Evolutionary conservation across 1,140 invertebrate species (phyloP).

Genomic region (Hyposmocoma kahamanoa): DNA sequence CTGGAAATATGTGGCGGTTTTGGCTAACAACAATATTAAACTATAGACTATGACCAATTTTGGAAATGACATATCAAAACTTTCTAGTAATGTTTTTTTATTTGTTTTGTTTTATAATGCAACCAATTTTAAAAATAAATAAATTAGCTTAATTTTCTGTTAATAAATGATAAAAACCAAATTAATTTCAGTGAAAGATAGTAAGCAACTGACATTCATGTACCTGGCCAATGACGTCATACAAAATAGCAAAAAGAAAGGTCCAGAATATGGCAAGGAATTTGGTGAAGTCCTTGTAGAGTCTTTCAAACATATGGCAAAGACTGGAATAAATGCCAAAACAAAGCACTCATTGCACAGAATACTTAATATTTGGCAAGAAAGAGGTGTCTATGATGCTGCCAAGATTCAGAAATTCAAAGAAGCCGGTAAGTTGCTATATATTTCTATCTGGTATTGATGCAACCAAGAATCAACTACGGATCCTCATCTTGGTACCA

Average conservation of each 20-base stretch:
- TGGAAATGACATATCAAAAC: no score
- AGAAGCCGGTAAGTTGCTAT: constrained; percentile 71
- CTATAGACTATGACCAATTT: no score
- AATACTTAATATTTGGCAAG: constrained; percentile 93
- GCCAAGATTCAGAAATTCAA: constrained; percentile 84
- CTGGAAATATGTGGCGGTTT: no score
- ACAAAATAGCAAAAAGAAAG: constrained; percentile 98
- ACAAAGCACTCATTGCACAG: constrained; percentile 85
- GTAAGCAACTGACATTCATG: constrained; percentile 93
- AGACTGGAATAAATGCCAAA: constrained; percentile 81
- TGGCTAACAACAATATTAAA: no score
- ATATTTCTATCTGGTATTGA: constrained; percentile 1
- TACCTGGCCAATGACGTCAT: constrained; percentile 99
- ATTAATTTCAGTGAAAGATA: constrained; percentile 86
- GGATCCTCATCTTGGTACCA: no score
- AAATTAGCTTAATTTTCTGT: background rate
- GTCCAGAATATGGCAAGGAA: constrained; percentile 94
- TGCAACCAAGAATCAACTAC: no score
- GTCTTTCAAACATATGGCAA: constrained; percentile 87
- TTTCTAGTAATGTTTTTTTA: no score
- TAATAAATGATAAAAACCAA: constrained; percentile 9
- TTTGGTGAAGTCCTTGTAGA: constrained; percentile 85
- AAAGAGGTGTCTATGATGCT: constrained; percentile 91
- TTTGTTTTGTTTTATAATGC: no score
- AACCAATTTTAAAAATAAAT: background rate